Percentiles rank a stretch among this genome's conserved stretches.
Evolutionary conservation across 2,888 invertebrate species (phyloP).

Genomic region (Cephus pygmeus): DNA sequence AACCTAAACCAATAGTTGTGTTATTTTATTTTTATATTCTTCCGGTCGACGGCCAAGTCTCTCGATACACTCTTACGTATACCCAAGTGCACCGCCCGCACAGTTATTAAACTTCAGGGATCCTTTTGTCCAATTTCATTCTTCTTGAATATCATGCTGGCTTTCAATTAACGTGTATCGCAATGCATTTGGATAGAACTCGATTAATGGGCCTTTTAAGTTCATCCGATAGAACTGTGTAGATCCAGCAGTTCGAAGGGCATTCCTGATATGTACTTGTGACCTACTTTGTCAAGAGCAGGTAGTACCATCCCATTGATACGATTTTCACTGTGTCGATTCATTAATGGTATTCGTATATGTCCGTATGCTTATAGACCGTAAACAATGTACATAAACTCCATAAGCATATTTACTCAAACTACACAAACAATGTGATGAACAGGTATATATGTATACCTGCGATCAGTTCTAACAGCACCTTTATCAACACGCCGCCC

Average conservation of each 20-base stretch:
- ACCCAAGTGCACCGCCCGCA: neutral
- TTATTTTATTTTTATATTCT: neutral
- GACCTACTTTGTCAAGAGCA: neutral
- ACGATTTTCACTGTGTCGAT: neutral
- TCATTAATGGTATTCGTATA: neutral
- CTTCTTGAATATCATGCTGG: neutral
- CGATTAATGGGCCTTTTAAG: neutral
- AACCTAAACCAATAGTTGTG: neutral
- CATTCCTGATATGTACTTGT: neutral
- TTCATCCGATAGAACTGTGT: neutral
- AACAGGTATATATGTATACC: neutral
- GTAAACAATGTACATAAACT: neutral
- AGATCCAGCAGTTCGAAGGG: neutral
- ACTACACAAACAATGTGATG: neutral
- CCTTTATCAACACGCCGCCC: neutral
- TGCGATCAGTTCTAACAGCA: neutral
- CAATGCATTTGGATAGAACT: neutral
- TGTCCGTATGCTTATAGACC: neutral
- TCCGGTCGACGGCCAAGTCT: neutral
- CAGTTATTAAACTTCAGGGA: neutral
- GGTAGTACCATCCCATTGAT: neutral
- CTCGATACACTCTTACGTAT: neutral
- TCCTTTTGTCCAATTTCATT: neutral
- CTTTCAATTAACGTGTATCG: neutral
- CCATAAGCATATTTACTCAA: neutral